These are phyloP conservation scores for Mimachlamys varia DNA, from an alignment of 2,888 invertebrate species.

Conservation along the genomic window DNA sequence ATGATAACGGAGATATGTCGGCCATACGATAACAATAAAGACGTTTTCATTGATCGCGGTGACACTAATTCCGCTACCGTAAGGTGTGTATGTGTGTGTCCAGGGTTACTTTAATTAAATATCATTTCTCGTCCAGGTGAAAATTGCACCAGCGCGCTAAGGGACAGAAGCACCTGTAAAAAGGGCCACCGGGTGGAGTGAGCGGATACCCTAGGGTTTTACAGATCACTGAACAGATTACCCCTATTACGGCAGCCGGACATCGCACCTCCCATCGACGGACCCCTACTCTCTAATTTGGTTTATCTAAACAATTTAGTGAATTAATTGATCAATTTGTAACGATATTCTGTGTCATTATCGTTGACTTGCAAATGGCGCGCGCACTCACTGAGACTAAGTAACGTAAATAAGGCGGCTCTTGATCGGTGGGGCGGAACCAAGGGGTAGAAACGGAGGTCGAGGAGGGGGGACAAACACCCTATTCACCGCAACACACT, in stretches of 20 bases:
- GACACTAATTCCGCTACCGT: constrained; percentile 6
- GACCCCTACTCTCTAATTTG: constrained; percentile 15
- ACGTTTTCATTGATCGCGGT: neutral
- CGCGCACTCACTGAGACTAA: neutral
- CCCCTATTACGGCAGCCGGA: neutral
- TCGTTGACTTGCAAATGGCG: neutral
- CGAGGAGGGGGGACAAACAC: neutral
- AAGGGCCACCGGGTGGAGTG: constrained; percentile 5
- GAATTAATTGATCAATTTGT: constrained; percentile 28
- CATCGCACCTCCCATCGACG: constrained; percentile 9
- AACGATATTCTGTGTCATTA: constrained; percentile 19
- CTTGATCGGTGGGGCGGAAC: constrained; percentile 13
- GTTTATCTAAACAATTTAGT: constrained; percentile 34
- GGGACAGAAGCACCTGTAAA: neutral
- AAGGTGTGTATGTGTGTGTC: neutral
- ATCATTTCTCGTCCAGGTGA: constrained; percentile 6
- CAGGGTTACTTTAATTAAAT: neutral
- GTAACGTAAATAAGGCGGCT: neutral
- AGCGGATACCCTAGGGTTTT: neutral
- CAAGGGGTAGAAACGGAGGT: neutral
- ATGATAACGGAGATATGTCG: neutral
- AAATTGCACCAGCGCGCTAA: constrained; percentile 9
- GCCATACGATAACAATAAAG: neutral
- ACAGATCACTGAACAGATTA: neutral
- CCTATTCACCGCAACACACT: neutral